Base-by-base conservation (phyloP, 2,797 vertebrate species). In the Thripadectes ignobilis region DNA sequence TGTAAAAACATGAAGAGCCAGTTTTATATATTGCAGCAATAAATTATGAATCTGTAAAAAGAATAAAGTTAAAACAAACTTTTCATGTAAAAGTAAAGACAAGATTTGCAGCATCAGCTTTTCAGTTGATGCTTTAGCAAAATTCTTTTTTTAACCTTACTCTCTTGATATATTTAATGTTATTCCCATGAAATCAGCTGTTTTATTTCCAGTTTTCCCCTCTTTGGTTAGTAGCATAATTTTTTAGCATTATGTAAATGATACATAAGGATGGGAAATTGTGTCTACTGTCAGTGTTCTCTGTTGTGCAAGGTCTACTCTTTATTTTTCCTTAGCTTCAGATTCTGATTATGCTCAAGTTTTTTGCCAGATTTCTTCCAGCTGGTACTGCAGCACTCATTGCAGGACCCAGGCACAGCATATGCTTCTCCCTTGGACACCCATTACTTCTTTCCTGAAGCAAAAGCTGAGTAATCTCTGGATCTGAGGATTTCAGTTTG, bases 351-450 rank as follows among this genome's bases (percentile, higher is more conserved):
- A 80, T 39, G 34, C 2, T 16, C 51, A 57, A 65, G 23, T 57
- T 85, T 91, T 58, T 54, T 92, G 78, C 78, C 78, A 75, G 34
- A 58, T 83, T 92, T 83, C 38, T 77, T 85, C 67, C 89, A 93
- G 84, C 91, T 89, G 81, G 54, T 87, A 69, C 81, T 89, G 89
- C 92, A 78, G 78, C 66, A 76, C 46, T 89, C 68, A 34, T 54
- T 4, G 5, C 6, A 6, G 88, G 72, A 88, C 78, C 77, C 72
- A 58, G 62, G 24, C 54, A 59, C 82, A 87, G 78, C 84, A 49
- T 91, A 65, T 95, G 66, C 55, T 89, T 77, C 89, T 92, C 61
- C 51, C 92, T 83, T 85, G 68, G 89, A 88, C 75, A 75, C 32
- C 18, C 54, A 19, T 65, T 78, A 4, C 38, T 92, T 67, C 63